Percentiles rank a stretch among this genome's conserved stretches.
These are phyloP conservation scores for Exocentrus adspersus DNA, from an alignment of 2,888 invertebrate genomes.

Conservation along the genomic window DNA sequence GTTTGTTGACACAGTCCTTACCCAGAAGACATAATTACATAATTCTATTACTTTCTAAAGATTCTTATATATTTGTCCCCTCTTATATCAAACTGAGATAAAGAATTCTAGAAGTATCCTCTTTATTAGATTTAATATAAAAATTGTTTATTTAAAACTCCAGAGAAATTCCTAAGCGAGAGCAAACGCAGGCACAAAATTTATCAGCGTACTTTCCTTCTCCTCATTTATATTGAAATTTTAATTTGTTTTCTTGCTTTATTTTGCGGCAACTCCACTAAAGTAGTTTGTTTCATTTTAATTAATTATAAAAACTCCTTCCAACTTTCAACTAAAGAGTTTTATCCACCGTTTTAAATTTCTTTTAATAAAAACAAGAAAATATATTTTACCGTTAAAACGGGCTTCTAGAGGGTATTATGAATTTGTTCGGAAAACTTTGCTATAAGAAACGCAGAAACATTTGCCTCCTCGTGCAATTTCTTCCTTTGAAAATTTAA, in stretches of 20 bases:
- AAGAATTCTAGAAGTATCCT: too few species aligned
- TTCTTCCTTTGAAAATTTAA: not conserved
- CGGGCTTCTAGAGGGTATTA: not conserved
- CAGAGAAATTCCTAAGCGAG: not conserved
- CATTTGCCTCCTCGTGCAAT: not conserved
- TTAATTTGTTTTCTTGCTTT: conserved; percentile 52
- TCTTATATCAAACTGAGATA: too few species aligned
- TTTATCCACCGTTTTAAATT: conserved; percentile 13
- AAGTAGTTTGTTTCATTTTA: conserved; percentile 55
- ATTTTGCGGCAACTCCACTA: conserved; percentile 44
- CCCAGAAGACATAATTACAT: too few species aligned
- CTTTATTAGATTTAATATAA: too few species aligned
- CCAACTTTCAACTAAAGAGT: conserved; percentile 16
- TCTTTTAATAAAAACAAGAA: conserved; percentile 22
- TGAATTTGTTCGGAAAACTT: conserved; percentile 14
- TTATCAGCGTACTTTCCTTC: conserved; percentile 44
- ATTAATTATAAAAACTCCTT: conserved; percentile 51
- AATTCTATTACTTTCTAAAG: too few species aligned
- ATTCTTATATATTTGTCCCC: too few species aligned
- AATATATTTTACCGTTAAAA: conserved; percentile 1
- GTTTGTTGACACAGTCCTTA: too few species aligned
- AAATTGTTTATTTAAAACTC: not conserved
- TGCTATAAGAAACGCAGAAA: not conserved
- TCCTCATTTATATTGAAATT: conserved; percentile 51
- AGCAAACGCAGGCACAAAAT: not conserved